Evolutionary conservation across 2,113 vertebrate species (phyloP).

Genomic region (Cavia aperea): DNA sequence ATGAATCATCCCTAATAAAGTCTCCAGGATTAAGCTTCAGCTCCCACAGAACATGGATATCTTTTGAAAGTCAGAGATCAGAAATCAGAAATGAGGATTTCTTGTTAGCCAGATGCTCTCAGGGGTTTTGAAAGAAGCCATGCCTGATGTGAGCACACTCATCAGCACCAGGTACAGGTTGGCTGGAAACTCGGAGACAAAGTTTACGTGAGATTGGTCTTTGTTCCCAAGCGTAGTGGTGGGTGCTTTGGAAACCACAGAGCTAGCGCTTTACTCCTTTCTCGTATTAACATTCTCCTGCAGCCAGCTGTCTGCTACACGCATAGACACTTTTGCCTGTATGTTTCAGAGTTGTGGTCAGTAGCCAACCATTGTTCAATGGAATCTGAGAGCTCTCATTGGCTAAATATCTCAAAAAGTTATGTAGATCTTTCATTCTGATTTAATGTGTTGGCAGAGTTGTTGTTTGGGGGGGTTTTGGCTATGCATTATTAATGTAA

Average conservation of each 20-base stretch:
- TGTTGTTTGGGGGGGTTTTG: neutral
- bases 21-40: neutral
- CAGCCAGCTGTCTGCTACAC: neutral
- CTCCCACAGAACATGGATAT: neutral
- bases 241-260: neutral
- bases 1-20: neutral
- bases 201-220: neutral
- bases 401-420: neutral
- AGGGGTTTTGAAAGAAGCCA: neutral
- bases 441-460: neutral
- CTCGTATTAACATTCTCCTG: neutral
- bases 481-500: neutral
- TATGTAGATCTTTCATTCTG: neutral
- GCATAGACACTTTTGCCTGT: neutral
- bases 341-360: neutral
- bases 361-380: neutral
- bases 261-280: neutral
- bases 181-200: neutral
- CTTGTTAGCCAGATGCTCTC: neutral
- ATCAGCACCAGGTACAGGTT: no score
- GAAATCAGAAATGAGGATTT: neutral
- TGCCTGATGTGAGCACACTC: neutral
- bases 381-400: neutral
- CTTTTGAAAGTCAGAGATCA: neutral
- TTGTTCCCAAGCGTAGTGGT: neutral